Conservation (phyloP, 1,140 invertebrate genomes). For the Atta colombica region DNA sequence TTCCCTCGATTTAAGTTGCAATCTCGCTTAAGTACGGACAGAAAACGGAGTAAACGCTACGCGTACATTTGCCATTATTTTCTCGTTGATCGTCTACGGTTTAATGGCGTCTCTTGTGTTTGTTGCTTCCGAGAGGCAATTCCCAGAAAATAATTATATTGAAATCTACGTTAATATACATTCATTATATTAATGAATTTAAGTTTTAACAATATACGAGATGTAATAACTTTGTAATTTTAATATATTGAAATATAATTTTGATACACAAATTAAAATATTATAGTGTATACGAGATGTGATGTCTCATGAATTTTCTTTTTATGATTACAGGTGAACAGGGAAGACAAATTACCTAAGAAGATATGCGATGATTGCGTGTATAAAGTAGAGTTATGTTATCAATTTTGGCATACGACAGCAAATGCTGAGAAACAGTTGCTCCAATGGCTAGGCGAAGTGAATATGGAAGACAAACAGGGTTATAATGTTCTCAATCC, state of each 20-base stretch:
- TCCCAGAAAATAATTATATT: not conserved
- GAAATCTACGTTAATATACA: not conserved
- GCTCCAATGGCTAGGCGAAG: conserved; percentile 86
- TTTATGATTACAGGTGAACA: conserved; percentile 84
- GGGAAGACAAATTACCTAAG: conserved; percentile 88
- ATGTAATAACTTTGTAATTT: not conserved
- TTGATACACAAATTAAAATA: not conserved
- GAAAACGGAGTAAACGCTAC: not conserved
- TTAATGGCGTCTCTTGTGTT: not conserved
- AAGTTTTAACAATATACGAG: not conserved
- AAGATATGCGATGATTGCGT: conserved; percentile 89
- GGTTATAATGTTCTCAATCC: conserved; percentile 80
- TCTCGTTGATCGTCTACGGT: not conserved
- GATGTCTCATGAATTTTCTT: conserved; percentile 8
- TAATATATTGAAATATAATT: not conserved
- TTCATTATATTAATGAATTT: not conserved
- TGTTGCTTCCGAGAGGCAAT: not conserved
- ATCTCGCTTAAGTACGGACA: not conserved
- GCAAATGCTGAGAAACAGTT: conserved; percentile 88
- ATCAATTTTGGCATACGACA: conserved; percentile 88
- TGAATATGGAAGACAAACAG: conserved; percentile 84
- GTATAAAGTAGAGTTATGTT: conserved; percentile 88
- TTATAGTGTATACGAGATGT: not conserved
- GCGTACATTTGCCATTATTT: not conserved
- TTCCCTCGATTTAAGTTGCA: not conserved